Base-by-base conservation (phyloP, 2,888 invertebrate species). In the Rhyacophila evoluta region DNA sequence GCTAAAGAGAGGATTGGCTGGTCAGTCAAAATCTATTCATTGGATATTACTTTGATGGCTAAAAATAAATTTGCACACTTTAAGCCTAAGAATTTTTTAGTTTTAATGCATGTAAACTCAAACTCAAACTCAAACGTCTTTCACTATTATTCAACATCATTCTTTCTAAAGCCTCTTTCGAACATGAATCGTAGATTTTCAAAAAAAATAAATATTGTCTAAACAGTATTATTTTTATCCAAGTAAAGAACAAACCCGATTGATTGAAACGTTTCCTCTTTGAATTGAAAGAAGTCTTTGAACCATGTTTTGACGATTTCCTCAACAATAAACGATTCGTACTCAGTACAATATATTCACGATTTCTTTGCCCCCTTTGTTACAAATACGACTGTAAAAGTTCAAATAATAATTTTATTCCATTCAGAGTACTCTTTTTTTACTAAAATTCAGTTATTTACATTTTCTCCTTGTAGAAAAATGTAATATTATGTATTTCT, bases 261-360 rank as follows among this genome's bases (percentile, higher is more conserved):
- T 55, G 55, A 55, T 55, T 55, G 55, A 55, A 55, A 55, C 55
- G 55, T 55, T 55, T 19, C 55, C 8, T 55, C 55, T 55, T 55
- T 55, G 55, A 55, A 55, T 55, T 19, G 19, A 55, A 39, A 41
- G 41, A 19, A 55, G 55, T 55, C 55, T 55, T 55, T 55, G 55
- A 55, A 55, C 55, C 55, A 55, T 55, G 15, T 55, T 55, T 55
- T 55, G 55, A 55, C 55, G 55, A 55, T 19, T 55, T 41, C 41
- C 41, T 6, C 19, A 55, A 55, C 55, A 55, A 55, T 55, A 55
- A 55, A 55, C 55, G 55, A 8, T 25, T 25, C 55, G 55, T 55
- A 55, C 10, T 19, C 55, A 10, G 25, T 55, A 55, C 25, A 55
- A 55, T 55, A 19, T 55, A 55, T 55, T 55, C 55, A 55, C 55